Conservation (phyloP, 2,888 invertebrate genomes). For the Eupeodes latifasciatus region DNA sequence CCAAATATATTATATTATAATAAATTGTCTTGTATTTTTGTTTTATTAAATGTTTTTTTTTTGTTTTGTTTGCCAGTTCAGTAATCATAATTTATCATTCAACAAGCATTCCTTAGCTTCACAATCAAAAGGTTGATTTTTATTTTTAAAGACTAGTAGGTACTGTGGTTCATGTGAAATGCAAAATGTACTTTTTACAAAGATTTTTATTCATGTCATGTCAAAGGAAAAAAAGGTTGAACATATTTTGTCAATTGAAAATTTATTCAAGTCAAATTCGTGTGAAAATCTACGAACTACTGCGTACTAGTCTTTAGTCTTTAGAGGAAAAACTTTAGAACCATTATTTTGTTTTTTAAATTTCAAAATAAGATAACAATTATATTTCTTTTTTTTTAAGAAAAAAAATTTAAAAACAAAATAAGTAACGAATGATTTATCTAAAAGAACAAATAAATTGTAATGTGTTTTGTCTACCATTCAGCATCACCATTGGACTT, state of each 20-base stretch:
- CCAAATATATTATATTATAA: conserved; percentile 18
- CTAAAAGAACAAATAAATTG: conserved; percentile 32
- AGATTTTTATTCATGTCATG: background rate
- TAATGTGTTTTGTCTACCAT: conserved; percentile 88
- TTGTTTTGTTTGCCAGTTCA: conserved; percentile 8
- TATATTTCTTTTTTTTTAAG: background rate
- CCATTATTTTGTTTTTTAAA: background rate
- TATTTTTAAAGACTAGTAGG: background rate
- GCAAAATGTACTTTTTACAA: background rate
- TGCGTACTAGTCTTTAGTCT: background rate
- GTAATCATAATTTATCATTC: conserved; percentile 1
- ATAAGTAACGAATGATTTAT: conserved; percentile 37
- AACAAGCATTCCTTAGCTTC: background rate
- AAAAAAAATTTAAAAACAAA: conserved; percentile 2
- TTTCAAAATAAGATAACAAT: conserved; percentile 32
- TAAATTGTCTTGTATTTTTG: conserved; percentile 29
- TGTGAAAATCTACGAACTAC: background rate
- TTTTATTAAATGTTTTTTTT: no score
- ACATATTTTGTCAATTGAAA: background rate
- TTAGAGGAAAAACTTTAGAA: background rate
- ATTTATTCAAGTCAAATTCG: no score
- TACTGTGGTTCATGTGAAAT: background rate
- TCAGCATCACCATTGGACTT: conserved; percentile 99
- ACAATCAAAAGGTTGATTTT: background rate
- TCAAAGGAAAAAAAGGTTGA: background rate